Evolutionary conservation across 2,888 invertebrate genomes (phyloP), one percentile per base, ranked within the genome.

Genomic region (Drosophila acutilabella): DNA sequence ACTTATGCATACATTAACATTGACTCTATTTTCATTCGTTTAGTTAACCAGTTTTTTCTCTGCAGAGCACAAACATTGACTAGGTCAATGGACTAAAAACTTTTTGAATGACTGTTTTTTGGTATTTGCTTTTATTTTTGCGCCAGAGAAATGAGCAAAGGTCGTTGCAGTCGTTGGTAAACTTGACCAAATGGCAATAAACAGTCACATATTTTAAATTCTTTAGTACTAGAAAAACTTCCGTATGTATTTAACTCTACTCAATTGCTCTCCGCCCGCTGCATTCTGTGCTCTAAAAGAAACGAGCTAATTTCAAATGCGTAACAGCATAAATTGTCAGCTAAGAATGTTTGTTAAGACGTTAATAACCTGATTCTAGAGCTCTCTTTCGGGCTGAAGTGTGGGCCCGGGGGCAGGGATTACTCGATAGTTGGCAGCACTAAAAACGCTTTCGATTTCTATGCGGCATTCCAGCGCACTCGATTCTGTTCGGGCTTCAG

Each of bases 381-480:
- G 68, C 78, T 61, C 68, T 74, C 57, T 50, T 52, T 16, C 13
- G 26, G 50, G n/a, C 30, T 36, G 8, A 8, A n/a, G 23, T 36
- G n/a, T 52, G 36, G 57, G 56, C 40, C 4, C 3, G 7, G 64
- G 45, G 50, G 30, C 10, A 56, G 16, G 10, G 33, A 23, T 41
- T 36, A 53, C 18, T 45, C 30, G 44, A 53, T 66, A 64, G 57
- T 60, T 61, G 42, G 53, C 59, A 30, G 58, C 18, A 45, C 30
- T 44, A 14, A 53, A 52, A 30, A 64, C 8, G 30, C 7, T 30
- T 30, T 81, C 84, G 77, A 79, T 81, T 84, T 86, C 77, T 79
- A 74, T 79, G 79, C 70, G 76, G 83, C 86, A 81, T 86, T 86
- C 87, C 83, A 86, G 56, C 40, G 60, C 59, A 59, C 36, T 67